Conservation (phyloP, 1,140 invertebrate genomes). For the Platorchestia sp. region DNA sequence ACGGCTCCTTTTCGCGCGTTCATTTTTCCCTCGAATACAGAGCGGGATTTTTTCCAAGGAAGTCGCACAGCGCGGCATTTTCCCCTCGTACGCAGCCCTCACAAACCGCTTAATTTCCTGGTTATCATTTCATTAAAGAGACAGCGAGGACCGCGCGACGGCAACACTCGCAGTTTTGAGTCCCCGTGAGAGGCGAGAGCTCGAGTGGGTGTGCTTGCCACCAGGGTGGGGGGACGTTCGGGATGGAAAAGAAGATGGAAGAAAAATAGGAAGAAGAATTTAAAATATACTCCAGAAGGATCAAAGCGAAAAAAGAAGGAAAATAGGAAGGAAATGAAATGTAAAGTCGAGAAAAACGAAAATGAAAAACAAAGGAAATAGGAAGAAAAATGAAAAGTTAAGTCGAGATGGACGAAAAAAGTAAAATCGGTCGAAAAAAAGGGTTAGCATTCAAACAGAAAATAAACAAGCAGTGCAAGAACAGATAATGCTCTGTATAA, state of each 20-base stretch:
- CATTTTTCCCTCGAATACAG: no score
- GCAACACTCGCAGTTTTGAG: neutral
- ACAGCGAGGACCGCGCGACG: constrained; percentile 1
- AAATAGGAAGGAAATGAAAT: neutral
- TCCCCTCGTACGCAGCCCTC: neutral
- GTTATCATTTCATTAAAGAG: constrained; percentile 46
- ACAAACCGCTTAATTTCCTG: constrained; percentile 22
- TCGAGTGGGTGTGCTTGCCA: no score
- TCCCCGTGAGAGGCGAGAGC: neutral
- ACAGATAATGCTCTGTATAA: no score
- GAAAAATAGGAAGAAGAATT: neutral
- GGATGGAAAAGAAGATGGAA: neutral
- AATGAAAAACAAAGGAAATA: neutral
- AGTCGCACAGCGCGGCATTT: neutral
- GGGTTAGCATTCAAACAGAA: no score
- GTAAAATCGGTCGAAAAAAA: neutral
- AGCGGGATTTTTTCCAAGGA: neutral
- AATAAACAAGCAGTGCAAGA: no score
- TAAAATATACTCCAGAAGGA: no score
- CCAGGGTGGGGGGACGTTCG: neutral
- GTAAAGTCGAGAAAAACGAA: neutral
- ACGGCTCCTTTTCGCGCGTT: no score
- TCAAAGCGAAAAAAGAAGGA: neutral
- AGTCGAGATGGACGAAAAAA: neutral
- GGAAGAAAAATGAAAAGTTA: neutral